phyloP scores from a whole-genome alignment of 2,888 invertebrate genomes.

The Leucophenga maculata region DNA sequence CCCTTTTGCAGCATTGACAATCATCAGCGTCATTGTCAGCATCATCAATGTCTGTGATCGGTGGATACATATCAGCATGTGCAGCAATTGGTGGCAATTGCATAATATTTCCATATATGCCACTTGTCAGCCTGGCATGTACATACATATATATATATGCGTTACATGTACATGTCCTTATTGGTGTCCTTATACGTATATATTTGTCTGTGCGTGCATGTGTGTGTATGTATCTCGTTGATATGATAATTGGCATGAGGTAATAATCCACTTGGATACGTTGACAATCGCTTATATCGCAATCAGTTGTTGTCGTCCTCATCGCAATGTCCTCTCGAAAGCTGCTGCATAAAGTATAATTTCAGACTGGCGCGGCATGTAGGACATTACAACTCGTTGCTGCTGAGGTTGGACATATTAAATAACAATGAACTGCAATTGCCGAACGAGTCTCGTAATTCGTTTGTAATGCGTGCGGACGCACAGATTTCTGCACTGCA shows the following conservation, averaged over 20 bases:
- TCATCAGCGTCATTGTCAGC: conserved; percentile 38
- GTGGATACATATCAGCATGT: conserved; percentile 1
- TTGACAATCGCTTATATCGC: conserved; percentile 68
- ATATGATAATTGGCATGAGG: conserved; percentile 68
- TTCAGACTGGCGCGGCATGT: conserved; percentile 40
- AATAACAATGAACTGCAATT: conserved; percentile 68
- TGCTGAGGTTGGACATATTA: conserved; percentile 53
- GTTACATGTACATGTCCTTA: conserved; percentile 30
- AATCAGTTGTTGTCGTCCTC: conserved; percentile 51
- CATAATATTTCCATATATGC: conserved; percentile 35
- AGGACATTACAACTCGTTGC: neutral
- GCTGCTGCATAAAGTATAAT: conserved; percentile 60
- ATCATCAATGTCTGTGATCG: conserved; percentile 60
- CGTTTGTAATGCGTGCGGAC: conserved; percentile 64
- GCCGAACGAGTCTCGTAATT: conserved; percentile 62
- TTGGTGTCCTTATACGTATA: conserved; percentile 38
- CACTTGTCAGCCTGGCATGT: conserved; percentile 48
- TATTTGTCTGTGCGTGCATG: conserved; percentile 37
- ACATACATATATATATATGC: conserved; percentile 32
- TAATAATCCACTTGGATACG: conserved; percentile 67
- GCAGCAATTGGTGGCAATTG: conserved; percentile 42
- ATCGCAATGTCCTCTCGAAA: conserved; percentile 20
- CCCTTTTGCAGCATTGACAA: neutral
- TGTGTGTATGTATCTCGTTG: conserved; percentile 56
- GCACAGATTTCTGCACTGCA: conserved; percentile 53